Base-by-base conservation (phyloP, 2,113 vertebrate genomes). In the Cacatua alba region DNA sequence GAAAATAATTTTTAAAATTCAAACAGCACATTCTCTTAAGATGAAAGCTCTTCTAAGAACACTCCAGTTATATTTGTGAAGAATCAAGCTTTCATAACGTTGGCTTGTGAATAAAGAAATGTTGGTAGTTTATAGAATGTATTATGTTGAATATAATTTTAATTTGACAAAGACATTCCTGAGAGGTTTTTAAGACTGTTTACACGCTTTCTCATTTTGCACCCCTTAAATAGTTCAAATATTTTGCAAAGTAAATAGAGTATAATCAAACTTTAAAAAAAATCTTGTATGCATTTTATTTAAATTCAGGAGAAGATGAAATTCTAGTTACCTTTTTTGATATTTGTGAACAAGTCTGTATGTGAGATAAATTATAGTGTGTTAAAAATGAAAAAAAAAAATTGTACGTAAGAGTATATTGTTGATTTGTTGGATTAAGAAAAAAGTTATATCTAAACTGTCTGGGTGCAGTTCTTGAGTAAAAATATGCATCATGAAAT, bases 1-100 rank as follows among this genome's bases (percentile, higher is more conserved):
- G 77, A 93, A 90, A 91, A 85, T 76, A 43, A 59, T 67, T 95
- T 92, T 67, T 8, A n/a, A 46, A 94, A 93, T 35, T 62, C 7
- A 72, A 82, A 52, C 44, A 88, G 10, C 53, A 33, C 60, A 49
- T 79, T 65, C 20, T 90, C 31, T 69, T 79, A 39, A 86, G 71
- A 33, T 31, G 35, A 92, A 88, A 84, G 44, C 28, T 85, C 18
- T 70, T 76, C 37, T 80, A 88, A 67, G 69, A 96, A 78, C 21
- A 63, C 53, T 89, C 8, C 65, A 55, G 35, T 67, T 70, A 7
- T 11, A 74, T 67, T 78, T 57, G 18, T 41, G 88, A 71, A 69
- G 37, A 77, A 51, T 67, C 24, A 44, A 21, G 21, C 55, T 82
- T 84, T 86, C 15, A 8, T 33, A 26, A 5, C 41, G 31, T 70